Base-by-base conservation (phyloP, 2,113 vertebrate genomes). In the Macrotus californicus region DNA sequence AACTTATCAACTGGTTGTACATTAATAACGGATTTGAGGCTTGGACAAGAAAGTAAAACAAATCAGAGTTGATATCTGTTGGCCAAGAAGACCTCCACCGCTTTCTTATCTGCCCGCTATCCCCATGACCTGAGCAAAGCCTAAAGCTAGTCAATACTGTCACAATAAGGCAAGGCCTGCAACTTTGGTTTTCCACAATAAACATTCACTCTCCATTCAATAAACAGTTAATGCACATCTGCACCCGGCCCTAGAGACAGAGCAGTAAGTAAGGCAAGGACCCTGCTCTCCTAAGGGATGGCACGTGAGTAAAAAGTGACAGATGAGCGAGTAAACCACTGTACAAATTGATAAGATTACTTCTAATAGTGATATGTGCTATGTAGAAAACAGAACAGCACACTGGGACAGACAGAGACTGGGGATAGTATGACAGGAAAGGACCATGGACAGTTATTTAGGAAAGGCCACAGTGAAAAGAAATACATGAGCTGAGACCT, bases 51-150 rank as follows among this genome's bases (percentile, higher is more conserved):
- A 96, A 97, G 97, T 85, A 97, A 93, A 97, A 97, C 98, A 98
- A 98, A 98, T 98, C 93, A 85, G 91, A 97, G 95, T 96, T 98
- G 97, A 97, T 97, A 96, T 86, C 94, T 94, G 61, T 67, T 97
- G 96, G 98, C 96, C 96, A 98, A 96, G 79, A 97, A 97, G 98
- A 98, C 96, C 88, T 96, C 94, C 79, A 94, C 36, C 87, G 93
- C 95, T 97, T 97, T 97, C 91, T 96, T 95, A 92, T 86, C 89
- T 97, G 89, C 92, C 93, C 93, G 15, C 39, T 70, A 70, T 54
- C 97, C 89, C 64, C 73, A 96, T 79, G 89, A 93, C 50, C 31
- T 95, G 90, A 97, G 67, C 73, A 86, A 76, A 94, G 91, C 73
- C 26, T 89, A 94, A 95, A 97, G 95, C 79, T 81, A 97, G 79